Conservation (phyloP, 2,888 invertebrate genomes). For the Arrhopalites spinosus region DNA sequence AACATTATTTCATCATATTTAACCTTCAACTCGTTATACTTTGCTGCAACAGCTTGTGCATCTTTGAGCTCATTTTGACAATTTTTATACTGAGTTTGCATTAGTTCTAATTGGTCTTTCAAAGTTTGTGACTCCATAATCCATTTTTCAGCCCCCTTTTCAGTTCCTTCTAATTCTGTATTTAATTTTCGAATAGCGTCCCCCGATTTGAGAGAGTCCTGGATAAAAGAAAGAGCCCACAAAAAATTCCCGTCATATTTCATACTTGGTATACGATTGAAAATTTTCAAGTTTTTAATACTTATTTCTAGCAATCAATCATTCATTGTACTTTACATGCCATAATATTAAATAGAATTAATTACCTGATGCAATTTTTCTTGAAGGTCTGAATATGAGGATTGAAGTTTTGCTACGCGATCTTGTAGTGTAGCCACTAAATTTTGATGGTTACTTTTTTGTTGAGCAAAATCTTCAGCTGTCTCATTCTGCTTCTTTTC, state of each 20-base stretch:
- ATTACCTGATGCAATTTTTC: slow-evolving; percentile 46
- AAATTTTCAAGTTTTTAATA: too few relatives aligned
- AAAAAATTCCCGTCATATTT: too few relatives aligned
- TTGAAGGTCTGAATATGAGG: slow-evolving; percentile 44
- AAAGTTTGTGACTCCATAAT: slow-evolving; percentile 49
- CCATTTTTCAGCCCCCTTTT: slow-evolving; percentile 53
- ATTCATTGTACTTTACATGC: too few relatives aligned
- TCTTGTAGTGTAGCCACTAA: slow-evolving; percentile 37
- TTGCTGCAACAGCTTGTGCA: slow-evolving; percentile 35
- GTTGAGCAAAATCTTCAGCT: slow-evolving; percentile 34
- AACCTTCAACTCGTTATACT: slow-evolving; percentile 40
- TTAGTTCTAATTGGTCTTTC: slow-evolving; percentile 46
- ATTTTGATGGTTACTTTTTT: slow-evolving; percentile 36
- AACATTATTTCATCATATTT: slow-evolving; percentile 32
- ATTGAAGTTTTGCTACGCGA: slow-evolving; percentile 28
- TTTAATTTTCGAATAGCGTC: slow-evolving; percentile 37
- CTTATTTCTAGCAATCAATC: too few relatives aligned
- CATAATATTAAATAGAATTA: too few relatives aligned
- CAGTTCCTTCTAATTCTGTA: slow-evolving; percentile 47
- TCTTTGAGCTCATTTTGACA: slow-evolving; percentile 48
- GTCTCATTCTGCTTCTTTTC: slow-evolving; percentile 39
- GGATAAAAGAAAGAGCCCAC: not conserved
- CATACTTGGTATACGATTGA: too few relatives aligned
- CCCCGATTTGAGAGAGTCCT: not conserved
- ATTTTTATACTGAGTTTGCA: slow-evolving; percentile 45